Evolutionary conservation across 2,797 vertebrate species (phyloP).

Genomic region (Lemur catta): DNA sequence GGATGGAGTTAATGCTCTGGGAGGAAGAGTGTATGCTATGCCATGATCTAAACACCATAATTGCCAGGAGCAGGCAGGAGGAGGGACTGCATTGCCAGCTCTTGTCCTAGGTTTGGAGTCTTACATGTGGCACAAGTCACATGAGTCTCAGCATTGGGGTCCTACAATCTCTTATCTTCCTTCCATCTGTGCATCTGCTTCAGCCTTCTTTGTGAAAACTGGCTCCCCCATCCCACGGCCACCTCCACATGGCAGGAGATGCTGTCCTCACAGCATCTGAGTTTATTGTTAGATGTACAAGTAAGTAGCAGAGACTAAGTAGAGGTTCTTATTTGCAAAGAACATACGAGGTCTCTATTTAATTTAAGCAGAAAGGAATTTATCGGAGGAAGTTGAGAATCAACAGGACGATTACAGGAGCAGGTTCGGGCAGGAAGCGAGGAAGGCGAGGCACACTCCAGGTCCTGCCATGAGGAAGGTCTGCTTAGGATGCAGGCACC

Average conservation of each 20-base stretch:
- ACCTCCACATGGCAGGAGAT: neutral
- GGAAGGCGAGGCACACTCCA: neutral
- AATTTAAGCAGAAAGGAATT: constrained; percentile 37
- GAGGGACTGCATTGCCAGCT: neutral
- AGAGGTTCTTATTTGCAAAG: constrained; percentile 20
- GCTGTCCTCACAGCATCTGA: neutral
- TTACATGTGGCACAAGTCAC: neutral
- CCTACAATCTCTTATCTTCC: neutral
- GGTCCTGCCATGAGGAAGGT: neutral
- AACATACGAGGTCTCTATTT: neutral
- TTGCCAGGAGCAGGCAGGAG: neutral
- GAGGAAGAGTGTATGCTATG: neutral
- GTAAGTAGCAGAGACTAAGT: neutral
- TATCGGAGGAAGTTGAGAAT: constrained; percentile 18
- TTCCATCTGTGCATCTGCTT: neutral
- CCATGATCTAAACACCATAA: neutral
- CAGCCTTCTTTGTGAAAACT: constrained; percentile 25
- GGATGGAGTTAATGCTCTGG: neutral
- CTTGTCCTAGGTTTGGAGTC: neutral
- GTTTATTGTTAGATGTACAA: neutral
- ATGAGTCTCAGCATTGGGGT: neutral
- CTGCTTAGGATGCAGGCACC: neutral
- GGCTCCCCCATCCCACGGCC: neutral
- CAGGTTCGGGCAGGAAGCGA: constrained; percentile 8
- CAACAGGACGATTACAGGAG: neutral